Conservation (phyloP, 2,888 invertebrate species). For the Hypsopygia costalis region DNA sequence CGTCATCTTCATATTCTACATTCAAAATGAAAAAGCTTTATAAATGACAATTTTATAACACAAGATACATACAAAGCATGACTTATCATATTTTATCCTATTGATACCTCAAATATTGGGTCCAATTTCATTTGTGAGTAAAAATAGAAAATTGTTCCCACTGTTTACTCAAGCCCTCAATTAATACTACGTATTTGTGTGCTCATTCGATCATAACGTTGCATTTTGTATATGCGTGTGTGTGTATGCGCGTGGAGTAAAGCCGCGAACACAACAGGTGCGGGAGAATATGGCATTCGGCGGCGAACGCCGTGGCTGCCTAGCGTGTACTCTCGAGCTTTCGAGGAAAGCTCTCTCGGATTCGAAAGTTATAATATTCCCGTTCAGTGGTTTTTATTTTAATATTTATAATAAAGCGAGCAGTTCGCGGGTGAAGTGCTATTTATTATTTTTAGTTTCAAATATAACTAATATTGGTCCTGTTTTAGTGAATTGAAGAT, state of each 20-base stretch:
- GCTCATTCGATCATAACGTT: slow-evolving; percentile 1
- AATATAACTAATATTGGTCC: not conserved
- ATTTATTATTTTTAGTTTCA: not conserved
- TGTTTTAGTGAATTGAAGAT: not conserved
- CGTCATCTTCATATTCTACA: too few relatives aligned
- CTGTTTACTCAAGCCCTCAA: slow-evolving; percentile 18
- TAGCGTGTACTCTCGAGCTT: slow-evolving; percentile 33
- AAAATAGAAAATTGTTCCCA: too few relatives aligned
- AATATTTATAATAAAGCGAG: slow-evolving; percentile 1
- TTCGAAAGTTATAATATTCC: slow-evolving; percentile 25
- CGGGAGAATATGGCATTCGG: slow-evolving; percentile 39
- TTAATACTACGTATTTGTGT: slow-evolving; percentile 14
- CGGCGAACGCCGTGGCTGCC: slow-evolving; percentile 41
- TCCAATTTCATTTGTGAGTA: too few relatives aligned
- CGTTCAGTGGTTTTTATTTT: not conserved
- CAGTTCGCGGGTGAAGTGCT: slow-evolving; percentile 5
- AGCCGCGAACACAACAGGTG: slow-evolving; percentile 61
- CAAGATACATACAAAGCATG: too few relatives aligned
- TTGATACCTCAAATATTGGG: too few relatives aligned
- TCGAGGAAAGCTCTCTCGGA: slow-evolving; percentile 7
- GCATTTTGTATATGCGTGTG: slow-evolving; percentile 5
- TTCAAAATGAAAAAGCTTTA: too few relatives aligned
- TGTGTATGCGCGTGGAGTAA: slow-evolving; percentile 9
- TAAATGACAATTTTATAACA: too few relatives aligned
- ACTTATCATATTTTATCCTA: too few relatives aligned